Percentiles rank a stretch among this genome's conserved stretches.
Conservation (phyloP, 1,140 invertebrate species). For the Laupala kohalensis region DNA sequence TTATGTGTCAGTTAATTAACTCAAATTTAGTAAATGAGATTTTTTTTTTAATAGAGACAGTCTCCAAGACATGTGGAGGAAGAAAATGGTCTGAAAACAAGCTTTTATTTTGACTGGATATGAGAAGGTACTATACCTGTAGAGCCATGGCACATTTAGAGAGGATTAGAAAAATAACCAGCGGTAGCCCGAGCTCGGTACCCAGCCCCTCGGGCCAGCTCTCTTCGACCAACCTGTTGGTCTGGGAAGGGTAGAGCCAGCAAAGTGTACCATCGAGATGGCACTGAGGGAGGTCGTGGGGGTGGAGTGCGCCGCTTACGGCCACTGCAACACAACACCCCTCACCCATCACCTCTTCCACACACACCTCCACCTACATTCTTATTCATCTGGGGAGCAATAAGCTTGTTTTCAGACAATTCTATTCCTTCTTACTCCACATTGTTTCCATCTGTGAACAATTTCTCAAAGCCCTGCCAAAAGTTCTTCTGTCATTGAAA, state of each 20-base stretch:
- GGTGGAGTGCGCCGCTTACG: slow-evolving; percentile 11
- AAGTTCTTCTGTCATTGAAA: no score
- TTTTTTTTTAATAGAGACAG: no score
- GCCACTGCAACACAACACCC: slow-evolving; percentile 11
- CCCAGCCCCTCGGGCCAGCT: slow-evolving; percentile 58
- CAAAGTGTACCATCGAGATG: slow-evolving; percentile 74
- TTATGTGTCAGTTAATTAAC: no score
- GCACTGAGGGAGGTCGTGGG: slow-evolving; percentile 29
- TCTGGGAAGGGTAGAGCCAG: slow-evolving; percentile 82
- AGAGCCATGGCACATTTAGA: slow-evolving; percentile 8
- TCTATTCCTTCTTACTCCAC: neutral
- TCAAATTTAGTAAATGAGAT: no score
- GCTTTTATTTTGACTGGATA: neutral
- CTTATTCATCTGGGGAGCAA: neutral
- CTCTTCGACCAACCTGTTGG: slow-evolving; percentile 72
- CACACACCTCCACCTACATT: neutral
- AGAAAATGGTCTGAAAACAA: neutral
- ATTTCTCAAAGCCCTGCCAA: no score
- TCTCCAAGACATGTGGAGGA: neutral
- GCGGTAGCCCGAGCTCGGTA: slow-evolving; percentile 46
- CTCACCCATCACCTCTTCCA: neutral
- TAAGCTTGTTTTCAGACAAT: neutral
- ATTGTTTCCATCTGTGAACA: neutral
- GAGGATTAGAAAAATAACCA: slow-evolving; percentile 67
- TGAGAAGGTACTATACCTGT: neutral